Conservation (phyloP, 2,888 invertebrate genomes). For the Athalia rosae region DNA sequence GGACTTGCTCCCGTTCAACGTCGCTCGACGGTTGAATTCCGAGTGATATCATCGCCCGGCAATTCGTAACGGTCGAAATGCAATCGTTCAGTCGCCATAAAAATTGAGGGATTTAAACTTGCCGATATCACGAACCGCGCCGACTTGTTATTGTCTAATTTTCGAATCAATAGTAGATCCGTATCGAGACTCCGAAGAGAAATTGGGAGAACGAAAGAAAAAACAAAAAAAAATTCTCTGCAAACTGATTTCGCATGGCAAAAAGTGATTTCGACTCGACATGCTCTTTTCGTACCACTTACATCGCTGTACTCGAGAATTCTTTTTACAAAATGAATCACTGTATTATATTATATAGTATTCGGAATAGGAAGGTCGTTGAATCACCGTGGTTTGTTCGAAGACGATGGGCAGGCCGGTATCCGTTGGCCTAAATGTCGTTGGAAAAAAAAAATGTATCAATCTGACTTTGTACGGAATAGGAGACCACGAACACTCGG, state of each 20-base stretch:
- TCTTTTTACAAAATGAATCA: conserved; percentile 33
- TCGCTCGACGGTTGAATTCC: not conserved
- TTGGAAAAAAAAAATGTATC: conserved; percentile 6
- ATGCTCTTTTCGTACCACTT: not conserved
- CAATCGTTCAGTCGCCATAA: not conserved
- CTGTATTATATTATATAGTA: not conserved
- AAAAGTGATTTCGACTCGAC: not conserved
- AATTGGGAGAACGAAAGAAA: not conserved
- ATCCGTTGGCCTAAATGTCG: not conserved
- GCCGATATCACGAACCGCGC: too few species aligned
- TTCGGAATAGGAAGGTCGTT: not conserved
- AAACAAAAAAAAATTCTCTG: not conserved
- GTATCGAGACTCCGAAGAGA: not conserved
- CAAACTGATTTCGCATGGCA: not conserved
- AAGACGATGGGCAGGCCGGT: not conserved
- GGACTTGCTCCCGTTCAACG: not conserved
- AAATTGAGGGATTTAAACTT: not conserved
- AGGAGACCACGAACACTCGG: not conserved
- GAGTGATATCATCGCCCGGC: conserved; percentile 26
- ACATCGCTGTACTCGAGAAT: not conserved
- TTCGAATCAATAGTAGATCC: not conserved
- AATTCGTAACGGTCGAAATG: conserved; percentile 21
- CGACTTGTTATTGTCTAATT: not conserved
- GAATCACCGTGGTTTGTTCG: conserved; percentile 21
- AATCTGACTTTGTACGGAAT: not conserved